These are phyloP conservation scores for Microtus montanus DNA, from an alignment of 2,113 vertebrate species.

Conservation along the genomic window DNA sequence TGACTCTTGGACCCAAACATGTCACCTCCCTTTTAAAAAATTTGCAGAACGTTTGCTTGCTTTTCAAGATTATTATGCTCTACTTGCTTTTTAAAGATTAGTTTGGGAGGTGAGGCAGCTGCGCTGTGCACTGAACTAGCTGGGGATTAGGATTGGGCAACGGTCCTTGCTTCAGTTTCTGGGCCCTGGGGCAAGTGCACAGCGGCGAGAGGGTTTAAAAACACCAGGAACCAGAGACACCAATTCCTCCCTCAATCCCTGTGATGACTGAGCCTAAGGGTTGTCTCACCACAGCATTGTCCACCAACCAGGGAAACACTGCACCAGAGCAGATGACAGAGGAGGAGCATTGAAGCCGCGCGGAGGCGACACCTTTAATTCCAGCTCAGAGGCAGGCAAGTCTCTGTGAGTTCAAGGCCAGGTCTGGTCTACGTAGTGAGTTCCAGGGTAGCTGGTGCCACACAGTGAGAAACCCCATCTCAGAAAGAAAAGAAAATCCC, in stretches of 20 bases:
- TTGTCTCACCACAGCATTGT: no score
- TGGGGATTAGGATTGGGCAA: background rate
- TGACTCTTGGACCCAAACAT: background rate
- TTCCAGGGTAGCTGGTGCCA: background rate
- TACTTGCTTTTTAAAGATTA: background rate
- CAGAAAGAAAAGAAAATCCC: background rate
- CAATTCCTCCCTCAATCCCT: background rate
- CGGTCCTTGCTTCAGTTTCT: no score
- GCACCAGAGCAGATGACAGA: no score
- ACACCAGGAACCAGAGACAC: background rate
- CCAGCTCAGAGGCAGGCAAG: background rate
- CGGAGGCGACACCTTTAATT: background rate
- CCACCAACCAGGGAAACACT: background rate
- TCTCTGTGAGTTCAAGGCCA: background rate
- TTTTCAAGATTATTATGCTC: background rate
- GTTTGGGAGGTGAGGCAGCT: background rate
- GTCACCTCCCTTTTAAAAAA: background rate
- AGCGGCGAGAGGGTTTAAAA: background rate
- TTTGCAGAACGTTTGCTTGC: background rate
- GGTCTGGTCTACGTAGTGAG: background rate
- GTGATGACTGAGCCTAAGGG: background rate
- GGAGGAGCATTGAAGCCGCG: background rate
- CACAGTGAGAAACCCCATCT: background rate
- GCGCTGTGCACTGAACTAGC: no score
- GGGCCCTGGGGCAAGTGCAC: background rate